phyloP scores from a whole-genome alignment of 2,797 vertebrate species.

The Sebastes matsubarae region DNA sequence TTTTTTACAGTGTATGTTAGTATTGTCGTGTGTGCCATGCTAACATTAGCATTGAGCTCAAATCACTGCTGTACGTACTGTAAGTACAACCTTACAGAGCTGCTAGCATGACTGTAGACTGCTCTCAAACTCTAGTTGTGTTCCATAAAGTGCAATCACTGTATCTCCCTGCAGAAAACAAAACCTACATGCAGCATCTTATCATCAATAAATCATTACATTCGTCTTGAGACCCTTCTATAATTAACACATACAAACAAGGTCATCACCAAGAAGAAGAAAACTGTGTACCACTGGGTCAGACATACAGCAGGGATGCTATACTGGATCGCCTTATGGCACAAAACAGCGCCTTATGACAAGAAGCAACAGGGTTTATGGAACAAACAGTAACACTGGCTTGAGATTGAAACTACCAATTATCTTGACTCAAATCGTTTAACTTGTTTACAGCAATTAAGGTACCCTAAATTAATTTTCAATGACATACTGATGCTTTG shows the following conservation, averaged over 20 bases:
- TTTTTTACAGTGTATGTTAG: not conserved
- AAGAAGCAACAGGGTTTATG: not conserved
- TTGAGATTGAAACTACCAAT: not conserved
- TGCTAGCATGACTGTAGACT: not conserved
- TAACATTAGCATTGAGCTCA: not conserved
- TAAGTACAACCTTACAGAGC: not conserved
- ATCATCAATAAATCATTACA: conserved; percentile 37
- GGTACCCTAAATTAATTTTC: not conserved
- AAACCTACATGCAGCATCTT: not conserved
- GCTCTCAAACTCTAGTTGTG: not conserved
- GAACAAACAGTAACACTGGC: not conserved
- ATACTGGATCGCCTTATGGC: not conserved
- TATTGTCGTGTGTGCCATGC: not conserved
- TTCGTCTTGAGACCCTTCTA: not conserved
- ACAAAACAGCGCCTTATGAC: not conserved
- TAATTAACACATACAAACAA: conserved; percentile 21
- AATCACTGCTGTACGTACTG: not conserved
- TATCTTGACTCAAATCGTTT: not conserved
- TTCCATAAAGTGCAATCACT: not conserved
- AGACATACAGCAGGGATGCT: not conserved
- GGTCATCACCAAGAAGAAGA: not conserved
- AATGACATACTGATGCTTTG: not conserved
- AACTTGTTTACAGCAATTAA: not conserved
- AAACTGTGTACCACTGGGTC: not conserved
- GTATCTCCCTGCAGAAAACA: conserved; percentile 1